Evolutionary conservation across 2,888 invertebrate genomes (phyloP).

Genomic region (Gari tellinella): DNA sequence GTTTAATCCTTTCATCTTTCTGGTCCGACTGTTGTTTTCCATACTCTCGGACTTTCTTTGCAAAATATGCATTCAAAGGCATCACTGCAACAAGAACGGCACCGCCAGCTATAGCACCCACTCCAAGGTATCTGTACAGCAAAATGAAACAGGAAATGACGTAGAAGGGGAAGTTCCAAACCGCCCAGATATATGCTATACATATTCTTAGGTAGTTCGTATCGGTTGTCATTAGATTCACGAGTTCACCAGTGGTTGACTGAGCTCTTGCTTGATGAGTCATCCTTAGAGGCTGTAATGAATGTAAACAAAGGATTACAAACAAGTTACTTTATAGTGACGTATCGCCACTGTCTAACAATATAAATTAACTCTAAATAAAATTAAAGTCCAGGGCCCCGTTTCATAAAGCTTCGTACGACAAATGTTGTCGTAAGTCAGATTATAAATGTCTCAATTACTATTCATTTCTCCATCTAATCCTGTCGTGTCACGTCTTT

Average conservation of each 20-base stretch:
- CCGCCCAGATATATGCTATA: conserved; percentile 62
- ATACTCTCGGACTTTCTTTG: conserved; percentile 71
- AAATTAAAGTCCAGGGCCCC: no score
- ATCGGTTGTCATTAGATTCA: conserved; percentile 84
- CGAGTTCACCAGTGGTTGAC: conserved; percentile 83
- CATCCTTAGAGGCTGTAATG: conserved; percentile 82
- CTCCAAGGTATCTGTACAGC: conserved; percentile 86
- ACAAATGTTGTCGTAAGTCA: no score
- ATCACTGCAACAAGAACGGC: conserved; percentile 95
- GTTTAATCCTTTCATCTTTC: conserved; percentile 79
- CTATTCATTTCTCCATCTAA: no score
- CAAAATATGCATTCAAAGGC: conserved; percentile 82
- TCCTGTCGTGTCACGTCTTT: no score
- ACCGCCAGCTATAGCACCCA: conserved; percentile 93
- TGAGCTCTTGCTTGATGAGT: conserved; percentile 77
- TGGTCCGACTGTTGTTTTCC: conserved; percentile 72
- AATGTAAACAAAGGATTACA: no score
- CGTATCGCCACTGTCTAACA: no score
- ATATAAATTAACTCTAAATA: no score
- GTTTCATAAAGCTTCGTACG: no score
- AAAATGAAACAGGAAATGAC: conserved; percentile 84
- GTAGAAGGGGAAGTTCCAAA: conserved; percentile 74
- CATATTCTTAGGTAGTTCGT: conserved; percentile 76
- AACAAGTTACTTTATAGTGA: no score
- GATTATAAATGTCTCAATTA: no score